phyloP scores from a whole-genome alignment of 2,888 invertebrate species.

The Stramonita haemastoma region DNA sequence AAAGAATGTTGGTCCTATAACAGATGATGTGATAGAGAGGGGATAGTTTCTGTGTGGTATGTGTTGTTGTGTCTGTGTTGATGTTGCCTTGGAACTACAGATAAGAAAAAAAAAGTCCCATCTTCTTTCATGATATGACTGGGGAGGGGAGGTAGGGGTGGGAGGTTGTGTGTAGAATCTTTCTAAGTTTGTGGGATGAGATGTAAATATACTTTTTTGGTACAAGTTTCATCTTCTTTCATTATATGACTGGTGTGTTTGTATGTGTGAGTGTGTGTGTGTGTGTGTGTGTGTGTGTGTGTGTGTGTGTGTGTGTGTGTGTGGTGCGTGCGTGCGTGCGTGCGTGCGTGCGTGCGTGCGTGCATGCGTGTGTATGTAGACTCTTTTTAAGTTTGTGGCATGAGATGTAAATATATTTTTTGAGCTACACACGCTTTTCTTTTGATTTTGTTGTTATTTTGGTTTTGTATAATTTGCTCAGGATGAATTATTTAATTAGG shows the following conservation, averaged over 20 bases:
- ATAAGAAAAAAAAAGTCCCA: not conserved
- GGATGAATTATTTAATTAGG: too few species aligned
- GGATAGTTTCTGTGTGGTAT: too few species aligned
- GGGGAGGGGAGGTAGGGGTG: not conserved
- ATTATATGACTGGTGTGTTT: not conserved
- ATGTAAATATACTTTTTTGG: not conserved
- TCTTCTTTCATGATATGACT: not conserved
- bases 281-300: not conserved
- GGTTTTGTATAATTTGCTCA: not conserved
- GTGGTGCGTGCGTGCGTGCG: not conserved
- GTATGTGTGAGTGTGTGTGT: not conserved
- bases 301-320: not conserved
- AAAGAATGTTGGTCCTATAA: too few species aligned
- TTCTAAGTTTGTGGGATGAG: not conserved
- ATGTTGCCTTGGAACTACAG: not conserved
- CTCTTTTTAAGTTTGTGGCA: not conserved
- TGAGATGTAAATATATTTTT: too few species aligned
- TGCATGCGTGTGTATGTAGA: not conserved
- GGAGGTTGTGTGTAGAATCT: not conserved
- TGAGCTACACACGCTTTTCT: too few species aligned
- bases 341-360: not conserved
- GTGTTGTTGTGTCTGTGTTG: not conserved
- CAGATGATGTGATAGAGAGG: too few species aligned
- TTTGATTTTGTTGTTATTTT: not conserved
- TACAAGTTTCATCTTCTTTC: not conserved